Base-by-base conservation (phyloP, 2,113 vertebrate genomes). In the Gymnarchus niloticus region DNA sequence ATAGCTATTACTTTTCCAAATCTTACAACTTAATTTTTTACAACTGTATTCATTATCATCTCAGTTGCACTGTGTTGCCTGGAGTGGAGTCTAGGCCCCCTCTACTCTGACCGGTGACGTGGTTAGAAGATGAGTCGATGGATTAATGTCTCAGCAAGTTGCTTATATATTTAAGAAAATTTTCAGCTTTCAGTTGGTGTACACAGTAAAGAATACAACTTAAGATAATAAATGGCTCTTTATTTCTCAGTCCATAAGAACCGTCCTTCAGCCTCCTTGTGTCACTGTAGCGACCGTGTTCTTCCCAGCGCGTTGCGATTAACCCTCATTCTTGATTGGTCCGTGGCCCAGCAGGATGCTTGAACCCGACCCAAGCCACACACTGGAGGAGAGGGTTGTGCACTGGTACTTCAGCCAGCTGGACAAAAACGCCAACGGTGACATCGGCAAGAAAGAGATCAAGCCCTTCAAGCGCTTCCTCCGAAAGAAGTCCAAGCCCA, bases 341-440 rank as follows among this genome's bases (percentile, higher is more conserved):
- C 54, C 14, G n/a, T 56, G n/a, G 14, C 81, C 78, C 9, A 56
- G 10, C 88, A 99, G 98, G 87, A 94, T 98, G 90, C 92, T 95
- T 0, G 98, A 99, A 88, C 98, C 98, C 0, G 96, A 99, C 91
- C 98, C 98, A 88, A 99, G 93, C 90, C 98, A 99, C 89, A 99
- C 98, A 3, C 93, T 99, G 89, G 98, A 99, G 88, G 98, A 99
- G 91, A 92, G 98, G 84, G 98, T 99, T 2, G 97, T 99, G 19
- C 97, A 97, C 25, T 99, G 98, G 98, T 99, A 99, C 88, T 99
- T 99, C 93, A 96, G 94, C 56, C 95, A 97, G 76, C 95, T 99
- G 2, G 98, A 99, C 89, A 98, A 96, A 91, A 99, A 99, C 87
- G 91, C 94, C 86, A 99, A 95, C 0, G 97, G 98, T 0, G 97